phyloP scores from a whole-genome alignment of 2,113 vertebrate species.

The Alligator mississippiensis region DNA sequence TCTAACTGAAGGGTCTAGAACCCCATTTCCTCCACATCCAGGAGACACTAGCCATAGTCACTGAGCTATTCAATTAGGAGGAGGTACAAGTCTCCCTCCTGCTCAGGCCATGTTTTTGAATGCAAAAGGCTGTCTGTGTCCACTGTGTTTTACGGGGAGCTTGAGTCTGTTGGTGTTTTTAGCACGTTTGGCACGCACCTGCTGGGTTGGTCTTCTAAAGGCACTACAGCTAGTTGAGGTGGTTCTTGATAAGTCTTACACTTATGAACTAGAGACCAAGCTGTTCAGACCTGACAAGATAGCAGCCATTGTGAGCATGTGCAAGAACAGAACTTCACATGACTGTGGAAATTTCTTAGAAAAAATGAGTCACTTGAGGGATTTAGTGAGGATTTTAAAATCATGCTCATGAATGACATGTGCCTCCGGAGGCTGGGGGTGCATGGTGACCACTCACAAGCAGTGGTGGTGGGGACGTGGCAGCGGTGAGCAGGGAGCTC shows the following conservation, averaged over 20 bases:
- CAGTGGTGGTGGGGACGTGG: no score
- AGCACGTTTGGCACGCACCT: background rate
- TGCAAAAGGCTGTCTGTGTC: background rate
- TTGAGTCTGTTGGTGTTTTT: background rate
- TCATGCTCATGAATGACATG: no score
- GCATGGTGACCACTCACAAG: no score
- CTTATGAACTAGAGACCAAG: background rate
- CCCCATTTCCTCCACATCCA: background rate
- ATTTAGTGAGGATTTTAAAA: background rate
- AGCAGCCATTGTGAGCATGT: background rate
- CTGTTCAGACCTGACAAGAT: background rate
- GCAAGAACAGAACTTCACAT: background rate
- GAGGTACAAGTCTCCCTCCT: accelerated
- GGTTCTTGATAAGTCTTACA: background rate
- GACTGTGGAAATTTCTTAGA: background rate
- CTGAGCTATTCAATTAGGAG: background rate
- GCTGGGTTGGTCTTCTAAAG: background rate
- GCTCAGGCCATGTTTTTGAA: background rate
- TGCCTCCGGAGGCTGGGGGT: no score
- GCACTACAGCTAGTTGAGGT: no score
- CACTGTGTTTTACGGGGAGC: background rate
- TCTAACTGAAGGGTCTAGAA: background rate
- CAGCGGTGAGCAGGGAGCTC: no score
- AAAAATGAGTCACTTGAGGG: background rate
- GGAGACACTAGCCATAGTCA: background rate